phyloP scores from a whole-genome alignment of 2,797 vertebrate species.

The Gymnoscopelus braueri region DNA sequence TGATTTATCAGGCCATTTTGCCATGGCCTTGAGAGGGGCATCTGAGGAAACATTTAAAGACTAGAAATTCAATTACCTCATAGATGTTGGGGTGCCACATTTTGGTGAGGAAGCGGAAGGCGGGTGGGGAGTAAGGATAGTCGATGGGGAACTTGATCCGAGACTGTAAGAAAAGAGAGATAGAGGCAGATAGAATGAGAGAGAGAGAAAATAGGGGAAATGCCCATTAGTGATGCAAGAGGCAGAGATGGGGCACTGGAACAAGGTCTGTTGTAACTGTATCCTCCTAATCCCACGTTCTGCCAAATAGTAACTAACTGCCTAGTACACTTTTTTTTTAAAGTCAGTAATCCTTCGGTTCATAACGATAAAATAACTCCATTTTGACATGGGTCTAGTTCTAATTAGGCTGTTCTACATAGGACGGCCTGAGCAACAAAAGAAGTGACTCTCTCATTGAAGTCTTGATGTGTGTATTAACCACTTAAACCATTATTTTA shows the following conservation, averaged over 20 bases:
- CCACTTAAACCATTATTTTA: no score
- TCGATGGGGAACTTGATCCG: conserved; percentile 92
- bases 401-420: no score
- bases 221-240: conserved; percentile 19
- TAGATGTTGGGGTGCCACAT: conserved; percentile 98
- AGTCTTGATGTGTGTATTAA: neutral
- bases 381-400: no score
- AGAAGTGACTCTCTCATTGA: neutral
- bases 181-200: no score
- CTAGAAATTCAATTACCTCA: conserved; percentile 77
- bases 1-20: no score
- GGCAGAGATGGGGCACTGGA: neutral
- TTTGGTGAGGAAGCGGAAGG: conserved; percentile 93
- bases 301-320: conserved; percentile 25
- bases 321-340: neutral
- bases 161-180: conserved; percentile 75
- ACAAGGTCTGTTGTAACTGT: neutral
- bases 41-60: neutral
- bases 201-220: conserved; percentile 26
- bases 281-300: neutral
- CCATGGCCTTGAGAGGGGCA: neutral
- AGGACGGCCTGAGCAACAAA: no score
- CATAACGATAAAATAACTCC: no score
- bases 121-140: conserved; percentile 92
- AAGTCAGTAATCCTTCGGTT: neutral